phyloP scores from a whole-genome alignment of 2,113 vertebrate genomes.

The Xenus cinereus region DNA sequence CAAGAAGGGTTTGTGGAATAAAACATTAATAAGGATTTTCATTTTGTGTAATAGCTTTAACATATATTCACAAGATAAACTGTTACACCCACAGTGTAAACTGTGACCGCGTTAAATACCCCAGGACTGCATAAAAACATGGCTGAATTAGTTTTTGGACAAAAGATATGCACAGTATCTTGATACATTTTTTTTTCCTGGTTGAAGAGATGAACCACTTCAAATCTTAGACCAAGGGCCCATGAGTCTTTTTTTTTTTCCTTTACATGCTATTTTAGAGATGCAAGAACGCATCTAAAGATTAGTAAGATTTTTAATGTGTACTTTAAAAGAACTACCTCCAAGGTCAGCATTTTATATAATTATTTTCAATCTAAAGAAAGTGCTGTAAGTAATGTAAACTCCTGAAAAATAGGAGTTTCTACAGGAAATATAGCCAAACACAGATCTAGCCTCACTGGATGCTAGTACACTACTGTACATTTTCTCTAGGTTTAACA shows the following conservation, averaged over 20 bases:
- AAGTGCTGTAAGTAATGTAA: slow-evolving; percentile 24
- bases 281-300: slow-evolving; percentile 48
- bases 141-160: background rate
- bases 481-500: slow-evolving; percentile 5
- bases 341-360: background rate
- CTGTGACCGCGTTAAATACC: background rate
- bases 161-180: background rate
- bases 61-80: background rate
- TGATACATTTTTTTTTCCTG: background rate
- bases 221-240: background rate
- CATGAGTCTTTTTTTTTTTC: background rate
- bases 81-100: background rate
- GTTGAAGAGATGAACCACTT: background rate
- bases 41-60: background rate
- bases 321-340: background rate
- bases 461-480: background rate
- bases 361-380: slow-evolving; percentile 16
- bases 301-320: background rate
- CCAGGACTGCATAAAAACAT: background rate
- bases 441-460: background rate
- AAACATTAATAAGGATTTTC: background rate
- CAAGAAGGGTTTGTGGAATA: background rate
- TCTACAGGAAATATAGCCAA: background rate
- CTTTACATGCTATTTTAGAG: background rate
- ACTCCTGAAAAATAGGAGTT: slow-evolving; percentile 43